Base-by-base conservation (phyloP, 1,140 invertebrate genomes). In the Trachymyrmex cornetzi region DNA sequence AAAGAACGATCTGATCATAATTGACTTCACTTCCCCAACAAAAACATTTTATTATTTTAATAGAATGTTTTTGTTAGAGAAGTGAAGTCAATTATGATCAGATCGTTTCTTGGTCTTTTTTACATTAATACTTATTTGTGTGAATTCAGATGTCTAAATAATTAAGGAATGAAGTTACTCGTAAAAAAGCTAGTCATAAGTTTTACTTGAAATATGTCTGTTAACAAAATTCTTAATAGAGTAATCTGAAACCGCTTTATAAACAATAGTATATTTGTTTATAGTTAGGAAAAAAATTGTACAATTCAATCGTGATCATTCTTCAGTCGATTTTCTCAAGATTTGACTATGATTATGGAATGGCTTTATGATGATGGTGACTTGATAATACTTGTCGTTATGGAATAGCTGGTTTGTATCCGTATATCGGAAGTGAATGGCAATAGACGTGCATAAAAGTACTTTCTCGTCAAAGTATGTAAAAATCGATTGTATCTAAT, bases 391-490 rank as follows among this genome's bases (percentile, higher is more conserved):
- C 50, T 87, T 30, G 81, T 75, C 86, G 72, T 85, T 84, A 88
- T 88, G 89, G 87, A 67, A 79, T 89, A 77, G 87, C 77, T 89
- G 64, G 89, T 87, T 92, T 90, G 90, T 92, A 91, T 92, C 88
- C 90, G 88, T 89, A 53, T 88, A 82, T 77, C 89, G 86, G 89
- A 91, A 93, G 88, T 85, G 63, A 71, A 82, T 77, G 87, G 86
- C 44, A 74, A 86, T 57, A 86, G 80, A 86, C 61, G 55, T 85
- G 44, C 86, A 66, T 87, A 85, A 67, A 77, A 67, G 86, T 72
- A 87, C 63, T 87, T 84, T 87, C 66, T 87, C 72, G 59, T 64
- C 64, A 77, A 71, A 84, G 72, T 77, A 85, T 69, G 48, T 69
- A 55, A 88, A 86, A 86, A 86, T 79, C 71, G 75, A 74, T 55